Evolutionary conservation across 2,888 invertebrate genomes (phyloP), one percentile per base, ranked within the genome.

Genomic region (Limnephilus lunatus): DNA sequence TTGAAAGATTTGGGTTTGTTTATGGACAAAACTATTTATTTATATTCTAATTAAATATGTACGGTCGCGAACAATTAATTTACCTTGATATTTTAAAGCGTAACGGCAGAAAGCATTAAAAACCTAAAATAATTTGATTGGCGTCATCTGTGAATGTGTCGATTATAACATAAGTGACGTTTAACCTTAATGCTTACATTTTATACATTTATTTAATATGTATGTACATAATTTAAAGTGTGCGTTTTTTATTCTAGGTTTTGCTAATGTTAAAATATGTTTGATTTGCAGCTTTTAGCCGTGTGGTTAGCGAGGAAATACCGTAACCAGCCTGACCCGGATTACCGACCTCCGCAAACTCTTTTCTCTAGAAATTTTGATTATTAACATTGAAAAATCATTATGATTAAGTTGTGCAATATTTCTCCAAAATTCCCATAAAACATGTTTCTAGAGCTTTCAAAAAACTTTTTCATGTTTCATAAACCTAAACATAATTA

Each of bases 291-390:
- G 98, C 97, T 98, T 95, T 97, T 98, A 95, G 98, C 98, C 94
- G 97, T 98, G 94, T 97, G 98, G 95, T 96, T 98, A 95, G 97
- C 98, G 94, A 97, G 97, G 95, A 97, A 97, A 94, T 98, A 98
- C 95, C 97, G 98, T 95, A 98, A 98, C 95, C 97, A 97, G 95
- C 97, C 97, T 92, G 97, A 98, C 95, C 98, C 98, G 92, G 96
- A 96, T 94, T 97, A 97, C 95, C 97, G 97, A 95, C 97, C 97
- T 94, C 97, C 97, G 89, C 91, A 94, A 91, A 85, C 92, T 92
- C 44, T 92, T 81, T 93, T 93, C 82, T 85, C 91, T 39, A 89
- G 92, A 92, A 90, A 90, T 81, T 92, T 68, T 91, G 85, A 92
- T 89, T 92, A 92, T 48, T 91, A 83, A 90, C 48, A 25, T 25